Evolutionary conservation across 2,113 vertebrate genomes (phyloP), one percentile per base, ranked within the genome.

Genomic region (Gracilinanus agilis): DNA sequence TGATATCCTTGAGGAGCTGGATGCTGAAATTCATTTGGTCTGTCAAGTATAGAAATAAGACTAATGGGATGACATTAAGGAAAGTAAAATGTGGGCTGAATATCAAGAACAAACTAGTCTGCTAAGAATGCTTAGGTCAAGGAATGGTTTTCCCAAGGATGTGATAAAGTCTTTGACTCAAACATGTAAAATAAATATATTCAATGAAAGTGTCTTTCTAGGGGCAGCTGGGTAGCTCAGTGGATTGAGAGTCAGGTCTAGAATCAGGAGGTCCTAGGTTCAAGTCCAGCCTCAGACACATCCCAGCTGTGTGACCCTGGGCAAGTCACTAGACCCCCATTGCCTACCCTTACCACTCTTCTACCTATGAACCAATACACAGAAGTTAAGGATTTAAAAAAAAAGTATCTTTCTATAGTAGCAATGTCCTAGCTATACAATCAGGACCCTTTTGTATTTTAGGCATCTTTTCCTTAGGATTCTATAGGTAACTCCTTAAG

Each of bases 51-150:
- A 53, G 49, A 53, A 90, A 53, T 90, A 90, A 90, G 44, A 90
- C 9, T 90, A 90, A 90, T 90, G 89, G 89, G 89, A 90, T 90
- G 89, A 53, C 89, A 90, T 90, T 49, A 90, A 90, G 89, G 5
- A 90, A 90, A 53, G 89, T 90, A 53, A 90, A 25, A 90, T 90
- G 89, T 55, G 11, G 91, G 55, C 6, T 54, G 54, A 90, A 95
- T 92, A 58, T 16, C 6, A 49, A 44, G 29, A 92, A 55, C 3
- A 93, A 91, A 92, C 58, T 88, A 90, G 1, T 88, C 10, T 55
- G 9, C 29, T 93, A 91, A 83, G 88, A 55, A 90, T 67, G 54
- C 53, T 58, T 44, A 67, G 91, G 27, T 27, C 21, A 6, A 11
- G 10, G 40, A 88, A 1, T 40, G 7, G 0, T n/a, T 91, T 19